Evolutionary conservation across 2,113 vertebrate species (phyloP).

Genomic region (Irena cyanogastra): DNA sequence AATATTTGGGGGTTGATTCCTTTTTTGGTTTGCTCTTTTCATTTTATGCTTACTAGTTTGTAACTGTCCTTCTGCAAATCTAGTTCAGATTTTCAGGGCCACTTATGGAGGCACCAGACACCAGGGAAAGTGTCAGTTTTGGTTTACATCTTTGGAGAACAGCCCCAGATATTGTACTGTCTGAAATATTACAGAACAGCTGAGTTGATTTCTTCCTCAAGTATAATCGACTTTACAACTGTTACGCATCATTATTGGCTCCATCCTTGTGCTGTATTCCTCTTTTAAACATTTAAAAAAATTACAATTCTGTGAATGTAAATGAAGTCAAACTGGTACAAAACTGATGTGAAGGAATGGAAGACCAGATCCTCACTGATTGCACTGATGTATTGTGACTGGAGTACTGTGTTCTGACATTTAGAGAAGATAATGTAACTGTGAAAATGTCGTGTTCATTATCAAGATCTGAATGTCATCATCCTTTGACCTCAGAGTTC

Average conservation of each 20-base stretch:
- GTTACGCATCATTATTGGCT: not conserved
- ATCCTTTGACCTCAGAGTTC: conserved; percentile 28
- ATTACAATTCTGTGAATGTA: not conserved
- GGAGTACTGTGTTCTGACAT: conserved; percentile 6
- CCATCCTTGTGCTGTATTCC: not conserved
- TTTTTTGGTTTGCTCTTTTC: not conserved
- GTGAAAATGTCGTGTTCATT: conserved; percentile 55
- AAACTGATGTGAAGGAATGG: not conserved
- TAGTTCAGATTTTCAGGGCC: not conserved
- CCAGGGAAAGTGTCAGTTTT: not conserved
- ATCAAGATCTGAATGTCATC: conserved; percentile 36
- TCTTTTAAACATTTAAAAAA: not conserved
- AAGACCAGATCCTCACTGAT: not conserved
- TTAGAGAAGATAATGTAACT: conserved; percentile 44
- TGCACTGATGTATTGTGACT: not conserved
- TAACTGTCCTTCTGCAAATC: not conserved
- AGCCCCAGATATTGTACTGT: not conserved
- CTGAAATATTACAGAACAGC: not conserved
- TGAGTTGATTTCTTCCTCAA: not conserved
- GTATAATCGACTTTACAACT: not conserved
- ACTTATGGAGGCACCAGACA: not conserved
- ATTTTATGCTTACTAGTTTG: not conserved
- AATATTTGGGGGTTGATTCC: not conserved
- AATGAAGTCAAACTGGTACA: not conserved
- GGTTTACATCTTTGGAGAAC: conserved; percentile 1